Evolutionary conservation across 2,888 invertebrate species (phyloP).

Genomic region (Cephonodes hylas): DNA sequence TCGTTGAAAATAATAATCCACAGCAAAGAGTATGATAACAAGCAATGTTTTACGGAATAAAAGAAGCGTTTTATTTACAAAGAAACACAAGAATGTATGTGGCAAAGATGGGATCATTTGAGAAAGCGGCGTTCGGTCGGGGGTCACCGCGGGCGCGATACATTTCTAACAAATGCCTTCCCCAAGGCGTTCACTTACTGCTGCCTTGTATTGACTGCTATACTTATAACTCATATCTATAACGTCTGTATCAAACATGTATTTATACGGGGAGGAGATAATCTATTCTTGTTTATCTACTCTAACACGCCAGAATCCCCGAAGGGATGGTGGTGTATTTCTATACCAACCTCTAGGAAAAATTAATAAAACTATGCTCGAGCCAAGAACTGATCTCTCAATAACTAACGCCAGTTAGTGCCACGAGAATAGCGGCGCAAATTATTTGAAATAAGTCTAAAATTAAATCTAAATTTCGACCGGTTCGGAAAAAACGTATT

Average conservation of each 20-base stretch:
- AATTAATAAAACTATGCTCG: too few species aligned
- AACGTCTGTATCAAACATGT: neutral
- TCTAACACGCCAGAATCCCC: too few species aligned
- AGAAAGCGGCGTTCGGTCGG: slow-evolving; percentile 69
- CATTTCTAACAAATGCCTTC: slow-evolving; percentile 49
- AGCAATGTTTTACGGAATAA: slow-evolving; percentile 16
- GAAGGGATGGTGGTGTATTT: too few species aligned
- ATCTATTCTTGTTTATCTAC: neutral
- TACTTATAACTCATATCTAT: slow-evolving; percentile 1
- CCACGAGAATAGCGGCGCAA: too few species aligned
- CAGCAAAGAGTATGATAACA: neutral
- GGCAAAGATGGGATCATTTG: slow-evolving; percentile 67
- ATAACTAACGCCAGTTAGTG: too few species aligned
- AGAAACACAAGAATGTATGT: slow-evolving; percentile 47
- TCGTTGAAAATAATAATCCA: neutral
- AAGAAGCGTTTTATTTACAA: slow-evolving; percentile 30
- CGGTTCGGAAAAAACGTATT: too few species aligned
- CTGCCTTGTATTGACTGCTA: neutral
- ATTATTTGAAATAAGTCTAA: too few species aligned
- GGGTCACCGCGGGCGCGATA: slow-evolving; percentile 67
- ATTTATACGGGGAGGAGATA: too few species aligned
- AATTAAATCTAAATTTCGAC: too few species aligned
- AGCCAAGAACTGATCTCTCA: too few species aligned
- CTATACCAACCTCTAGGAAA: too few species aligned
- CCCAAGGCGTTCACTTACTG: slow-evolving; percentile 10